Percentiles rank a stretch among this genome's conserved stretches.
These are phyloP conservation scores for Zaprionus bogoriensis DNA, from an alignment of 2,888 invertebrate species.

Conservation along the genomic window DNA sequence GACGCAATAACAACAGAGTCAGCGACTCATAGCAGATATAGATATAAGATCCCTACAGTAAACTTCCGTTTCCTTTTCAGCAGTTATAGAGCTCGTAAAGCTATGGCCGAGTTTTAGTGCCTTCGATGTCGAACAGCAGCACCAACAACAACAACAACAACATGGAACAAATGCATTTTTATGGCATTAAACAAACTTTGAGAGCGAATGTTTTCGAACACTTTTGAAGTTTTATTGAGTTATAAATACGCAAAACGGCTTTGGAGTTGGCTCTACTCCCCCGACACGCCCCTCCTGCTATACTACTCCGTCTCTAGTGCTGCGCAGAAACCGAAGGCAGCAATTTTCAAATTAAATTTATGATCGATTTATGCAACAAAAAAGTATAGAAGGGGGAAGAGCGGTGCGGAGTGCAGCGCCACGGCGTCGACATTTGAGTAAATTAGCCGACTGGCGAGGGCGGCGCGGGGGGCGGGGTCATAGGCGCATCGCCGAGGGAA, in stretches of 20 bases:
- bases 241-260: constrained; percentile 73
- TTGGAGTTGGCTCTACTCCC: constrained; percentile 57
- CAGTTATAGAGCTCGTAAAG: constrained; percentile 56
- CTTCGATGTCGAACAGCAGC: constrained; percentile 27
- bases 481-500: no score
- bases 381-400: constrained; percentile 28
- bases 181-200: constrained; percentile 73
- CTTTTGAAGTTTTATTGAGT: constrained; percentile 78
- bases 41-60: background rate
- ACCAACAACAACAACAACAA: constrained; percentile 25
- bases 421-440: constrained; percentile 73
- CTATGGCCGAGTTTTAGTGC: constrained; percentile 63
- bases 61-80: constrained; percentile 59
- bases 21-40: no score
- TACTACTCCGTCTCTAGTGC: no score
- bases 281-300: no score
- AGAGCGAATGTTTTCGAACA: constrained; percentile 74
- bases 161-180: constrained; percentile 59
- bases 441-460: constrained; percentile 44
- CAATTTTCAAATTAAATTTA: constrained; percentile 73
- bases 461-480: no score
- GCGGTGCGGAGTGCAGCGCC: constrained; percentile 50
- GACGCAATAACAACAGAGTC: background rate
- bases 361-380: constrained; percentile 73
- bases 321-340: constrained; percentile 30